phyloP scores from a whole-genome alignment of 2,797 vertebrate species.

The Peromyscus nudipes region DNA sequence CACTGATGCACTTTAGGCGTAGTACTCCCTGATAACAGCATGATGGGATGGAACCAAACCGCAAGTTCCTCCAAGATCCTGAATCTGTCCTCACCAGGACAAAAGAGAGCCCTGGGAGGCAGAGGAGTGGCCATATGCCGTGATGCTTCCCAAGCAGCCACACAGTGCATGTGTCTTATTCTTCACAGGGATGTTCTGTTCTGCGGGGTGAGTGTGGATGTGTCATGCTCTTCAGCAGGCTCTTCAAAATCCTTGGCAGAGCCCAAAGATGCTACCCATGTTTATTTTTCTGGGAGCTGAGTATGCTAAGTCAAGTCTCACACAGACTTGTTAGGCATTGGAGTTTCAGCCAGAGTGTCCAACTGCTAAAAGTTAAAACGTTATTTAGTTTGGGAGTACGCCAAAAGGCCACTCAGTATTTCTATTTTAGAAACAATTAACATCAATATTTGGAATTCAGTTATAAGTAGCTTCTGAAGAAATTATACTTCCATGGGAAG shows the following conservation, averaged over 20 bases:
- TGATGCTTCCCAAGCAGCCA: not conserved
- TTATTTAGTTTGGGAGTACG: constrained; percentile 11
- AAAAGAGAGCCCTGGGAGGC: not conserved
- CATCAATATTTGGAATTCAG: constrained; percentile 2
- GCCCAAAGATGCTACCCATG: not conserved
- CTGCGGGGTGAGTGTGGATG: not conserved
- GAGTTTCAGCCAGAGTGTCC: not conserved
- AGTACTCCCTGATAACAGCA: not conserved
- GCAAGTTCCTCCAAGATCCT: not conserved
- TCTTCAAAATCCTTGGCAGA: constrained; percentile 45
- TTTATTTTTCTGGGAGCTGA: constrained; percentile 19
- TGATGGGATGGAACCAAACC: not conserved
- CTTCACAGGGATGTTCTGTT: not conserved
- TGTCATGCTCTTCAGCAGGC: not conserved
- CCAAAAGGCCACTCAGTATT: not conserved
- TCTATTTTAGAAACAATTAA: constrained; percentile 33
- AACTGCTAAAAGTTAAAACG: not conserved
- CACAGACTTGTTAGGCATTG: not conserved
- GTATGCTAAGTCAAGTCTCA: constrained; percentile 35
- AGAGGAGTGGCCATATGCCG: not conserved
- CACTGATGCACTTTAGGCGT: not conserved
- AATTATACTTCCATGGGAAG: not conserved
- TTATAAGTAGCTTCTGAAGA: constrained; percentile 55
- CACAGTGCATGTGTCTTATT: not conserved
- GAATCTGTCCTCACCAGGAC: not conserved